phyloP scores from a whole-genome alignment of 2,113 vertebrate genomes.

The Propithecus coquereli region DNA sequence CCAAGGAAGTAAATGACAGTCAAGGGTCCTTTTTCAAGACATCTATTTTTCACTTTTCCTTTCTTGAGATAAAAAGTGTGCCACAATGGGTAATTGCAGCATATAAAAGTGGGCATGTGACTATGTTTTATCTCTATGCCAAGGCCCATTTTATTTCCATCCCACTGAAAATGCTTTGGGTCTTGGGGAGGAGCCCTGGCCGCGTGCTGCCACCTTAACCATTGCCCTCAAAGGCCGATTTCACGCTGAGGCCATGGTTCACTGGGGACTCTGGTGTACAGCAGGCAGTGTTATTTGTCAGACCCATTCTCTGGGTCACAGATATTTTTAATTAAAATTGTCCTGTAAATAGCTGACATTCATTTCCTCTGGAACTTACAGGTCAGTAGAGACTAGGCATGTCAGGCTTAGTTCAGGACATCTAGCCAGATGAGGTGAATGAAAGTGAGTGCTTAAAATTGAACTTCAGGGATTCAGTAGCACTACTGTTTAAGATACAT shows the following conservation, averaged over 20 bases:
- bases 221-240: not conserved
- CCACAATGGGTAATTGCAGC: not conserved
- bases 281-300: not conserved
- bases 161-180: not conserved
- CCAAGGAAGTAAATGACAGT: not conserved
- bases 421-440: not conserved
- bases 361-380: not conserved
- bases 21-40: not conserved
- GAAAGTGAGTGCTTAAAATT: not conserved
- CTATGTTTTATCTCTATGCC: not conserved
- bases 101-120: not conserved
- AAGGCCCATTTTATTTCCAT: not conserved
- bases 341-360: not conserved
- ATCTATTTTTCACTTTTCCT: not conserved
- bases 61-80: not conserved
- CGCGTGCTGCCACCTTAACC: not conserved
- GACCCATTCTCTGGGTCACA: not conserved
- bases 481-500: not conserved
- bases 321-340: slow-evolving; percentile 20
- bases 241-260: not conserved
- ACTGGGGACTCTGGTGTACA: not conserved
- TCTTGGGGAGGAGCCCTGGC: not conserved
- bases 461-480: not conserved
- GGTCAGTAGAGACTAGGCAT: not conserved
- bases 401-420: not conserved